Conservation (phyloP, 2,888 invertebrate species). For the Trichogramma evanescens region DNA sequence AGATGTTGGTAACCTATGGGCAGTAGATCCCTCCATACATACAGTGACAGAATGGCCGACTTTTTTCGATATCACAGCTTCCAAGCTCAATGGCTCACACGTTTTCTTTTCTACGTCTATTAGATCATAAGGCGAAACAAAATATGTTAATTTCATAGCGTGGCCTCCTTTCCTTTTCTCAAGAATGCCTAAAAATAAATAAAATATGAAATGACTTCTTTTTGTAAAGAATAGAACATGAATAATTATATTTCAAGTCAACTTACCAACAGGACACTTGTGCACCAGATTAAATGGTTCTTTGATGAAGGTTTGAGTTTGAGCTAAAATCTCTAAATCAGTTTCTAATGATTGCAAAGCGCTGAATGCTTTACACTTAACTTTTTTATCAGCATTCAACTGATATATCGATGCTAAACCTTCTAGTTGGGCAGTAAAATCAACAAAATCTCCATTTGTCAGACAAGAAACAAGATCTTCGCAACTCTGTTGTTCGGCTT, state of each 20-base stretch:
- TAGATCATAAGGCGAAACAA: constrained; percentile 87
- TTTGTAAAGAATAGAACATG: background rate
- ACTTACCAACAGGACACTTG: constrained; percentile 78
- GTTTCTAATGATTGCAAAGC: constrained; percentile 87
- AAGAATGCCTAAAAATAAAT: constrained; percentile 48
- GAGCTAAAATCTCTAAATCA: constrained; percentile 75
- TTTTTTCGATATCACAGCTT: constrained; percentile 61
- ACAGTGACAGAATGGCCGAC: constrained; percentile 85
- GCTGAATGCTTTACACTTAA: constrained; percentile 88
- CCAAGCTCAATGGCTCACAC: constrained; percentile 67
- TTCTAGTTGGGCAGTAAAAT: constrained; percentile 88
- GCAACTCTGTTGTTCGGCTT: constrained; percentile 68
- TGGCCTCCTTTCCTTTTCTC: constrained; percentile 55
- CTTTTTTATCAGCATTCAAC: constrained; percentile 88
- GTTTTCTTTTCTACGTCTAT: constrained; percentile 69
- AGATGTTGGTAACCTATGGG: constrained; percentile 73
- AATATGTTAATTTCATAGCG: constrained; percentile 89
- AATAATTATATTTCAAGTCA: background rate
- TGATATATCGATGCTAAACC: constrained; percentile 87
- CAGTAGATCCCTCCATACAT: constrained; percentile 78
- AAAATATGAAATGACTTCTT: background rate
- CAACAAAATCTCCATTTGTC: constrained; percentile 79
- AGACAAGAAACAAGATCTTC: constrained; percentile 80
- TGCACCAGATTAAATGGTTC: constrained; percentile 70
- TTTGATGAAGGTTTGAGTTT: constrained; percentile 68